Percentiles rank a stretch among this genome's conserved stretches.
Conservation (phyloP, 2,888 invertebrate species). For the Ernsta delagoae region DNA sequence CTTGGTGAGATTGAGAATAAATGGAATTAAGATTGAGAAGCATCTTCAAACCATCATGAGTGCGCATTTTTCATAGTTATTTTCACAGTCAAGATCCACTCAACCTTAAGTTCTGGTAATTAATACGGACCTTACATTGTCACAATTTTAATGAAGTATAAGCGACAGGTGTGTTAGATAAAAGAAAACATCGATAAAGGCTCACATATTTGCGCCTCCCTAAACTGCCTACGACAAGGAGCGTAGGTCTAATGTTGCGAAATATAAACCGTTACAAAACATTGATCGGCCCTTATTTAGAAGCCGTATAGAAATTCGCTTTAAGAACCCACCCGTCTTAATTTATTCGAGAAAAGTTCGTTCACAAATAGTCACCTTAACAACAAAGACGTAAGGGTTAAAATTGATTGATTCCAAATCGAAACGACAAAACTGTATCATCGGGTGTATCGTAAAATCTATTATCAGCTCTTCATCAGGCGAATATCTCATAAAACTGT, state of each 20-base stretch:
- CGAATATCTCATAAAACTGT: constrained; percentile 14
- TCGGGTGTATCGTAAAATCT: constrained; percentile 21
- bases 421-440: constrained; percentile 4
- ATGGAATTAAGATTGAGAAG: too few species aligned
- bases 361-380: not conserved
- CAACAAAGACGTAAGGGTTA: not conserved
- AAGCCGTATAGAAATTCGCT: constrained; percentile 32
- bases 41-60: too few species aligned
- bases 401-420: not conserved
- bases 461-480: constrained; percentile 19
- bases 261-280: constrained; percentile 24
- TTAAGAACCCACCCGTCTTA: constrained; percentile 13
- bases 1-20: too few species aligned
- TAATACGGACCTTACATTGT: too few species aligned
- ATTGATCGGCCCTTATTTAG: constrained; percentile 35
- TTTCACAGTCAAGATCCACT: too few species aligned
- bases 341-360: not conserved
- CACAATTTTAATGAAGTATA: too few species aligned
- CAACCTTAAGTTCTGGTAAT: too few species aligned
- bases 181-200: constrained; percentile 5
- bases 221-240: constrained; percentile 2
- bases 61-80: too few species aligned
- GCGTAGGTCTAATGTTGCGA: constrained; percentile 28
- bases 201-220: not conserved
- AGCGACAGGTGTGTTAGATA: too few species aligned